Conservation (phyloP, 2,113 vertebrate genomes). For the Macroglossus sobrinus region DNA sequence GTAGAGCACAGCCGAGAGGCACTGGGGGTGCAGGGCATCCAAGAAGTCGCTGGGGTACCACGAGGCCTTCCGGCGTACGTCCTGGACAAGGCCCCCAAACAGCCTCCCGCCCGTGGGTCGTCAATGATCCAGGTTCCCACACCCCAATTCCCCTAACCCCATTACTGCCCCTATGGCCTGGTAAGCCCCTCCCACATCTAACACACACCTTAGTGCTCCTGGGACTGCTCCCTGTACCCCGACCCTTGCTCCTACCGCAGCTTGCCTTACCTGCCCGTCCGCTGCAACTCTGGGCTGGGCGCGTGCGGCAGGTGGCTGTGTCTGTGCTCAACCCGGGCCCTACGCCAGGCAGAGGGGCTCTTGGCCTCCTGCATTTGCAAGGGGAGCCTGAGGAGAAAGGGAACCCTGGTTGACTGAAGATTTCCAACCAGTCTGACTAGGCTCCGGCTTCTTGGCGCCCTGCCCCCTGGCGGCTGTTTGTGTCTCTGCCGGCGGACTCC, state of each 20-base stretch:
- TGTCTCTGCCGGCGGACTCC: neutral
- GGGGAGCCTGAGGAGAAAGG: constrained; percentile 54
- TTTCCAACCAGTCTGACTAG: neutral
- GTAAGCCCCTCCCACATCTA: neutral
- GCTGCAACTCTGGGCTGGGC: constrained; percentile 77
- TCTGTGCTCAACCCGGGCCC: constrained; percentile 35
- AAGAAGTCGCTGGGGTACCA: constrained; percentile 86
- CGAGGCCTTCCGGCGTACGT: constrained; percentile 80
- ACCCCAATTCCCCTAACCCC: neutral
- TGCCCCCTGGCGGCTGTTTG: constrained; percentile 31
- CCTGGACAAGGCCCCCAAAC: constrained; percentile 84
- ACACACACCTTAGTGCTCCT: neutral
- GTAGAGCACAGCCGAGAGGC: constrained; percentile 84
- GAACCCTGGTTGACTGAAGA: neutral
- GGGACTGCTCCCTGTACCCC: neutral
- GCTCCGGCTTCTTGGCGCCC: neutral
- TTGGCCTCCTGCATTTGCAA: constrained; percentile 27
- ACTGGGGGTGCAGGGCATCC: constrained; percentile 83
- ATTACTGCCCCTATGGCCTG: neutral
- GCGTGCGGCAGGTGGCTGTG: rapidly evolving
- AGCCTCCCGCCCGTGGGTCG: constrained; percentile 73
- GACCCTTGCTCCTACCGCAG: neutral
- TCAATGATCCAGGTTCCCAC: constrained; percentile 23
- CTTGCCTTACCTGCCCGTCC: constrained; percentile 80
- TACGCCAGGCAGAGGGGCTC: neutral